Evolutionary conservation across 2,888 invertebrate species (phyloP).

Genomic region (Trichogramma evanescens): DNA sequence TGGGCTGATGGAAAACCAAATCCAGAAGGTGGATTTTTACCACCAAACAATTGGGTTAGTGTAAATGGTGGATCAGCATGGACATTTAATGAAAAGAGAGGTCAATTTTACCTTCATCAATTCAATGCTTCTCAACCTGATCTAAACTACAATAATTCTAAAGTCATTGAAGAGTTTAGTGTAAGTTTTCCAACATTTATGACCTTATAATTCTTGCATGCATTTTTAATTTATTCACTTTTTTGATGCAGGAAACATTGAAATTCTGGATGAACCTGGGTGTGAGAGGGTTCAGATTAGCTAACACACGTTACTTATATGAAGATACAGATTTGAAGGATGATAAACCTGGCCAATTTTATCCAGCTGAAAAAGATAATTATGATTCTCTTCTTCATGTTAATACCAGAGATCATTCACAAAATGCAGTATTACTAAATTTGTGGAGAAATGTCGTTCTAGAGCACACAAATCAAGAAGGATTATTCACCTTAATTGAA

Average conservation of each 20-base stretch:
- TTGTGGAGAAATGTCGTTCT: conserved; percentile 60
- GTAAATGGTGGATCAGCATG: conserved; percentile 61
- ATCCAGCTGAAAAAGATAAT: conserved; percentile 42
- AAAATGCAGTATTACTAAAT: conserved; percentile 54
- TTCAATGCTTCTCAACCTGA: conserved; percentile 65
- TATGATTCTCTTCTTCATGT: conserved; percentile 62
- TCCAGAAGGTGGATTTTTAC: conserved; percentile 36
- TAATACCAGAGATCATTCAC: conserved; percentile 59
- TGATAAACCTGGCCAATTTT: conserved; percentile 40
- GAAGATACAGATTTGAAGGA: conserved; percentile 53
- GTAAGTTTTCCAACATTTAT: conserved; percentile 29
- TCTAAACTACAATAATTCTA: conserved; percentile 69
- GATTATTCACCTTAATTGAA: conserved; percentile 41
- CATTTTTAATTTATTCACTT: background rate
- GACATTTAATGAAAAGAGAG: conserved; percentile 58
- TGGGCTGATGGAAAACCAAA: conserved; percentile 57
- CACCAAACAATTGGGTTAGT: conserved; percentile 71
- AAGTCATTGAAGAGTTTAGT: conserved; percentile 58
- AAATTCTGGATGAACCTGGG: conserved; percentile 68
- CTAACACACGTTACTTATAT: conserved; percentile 60
- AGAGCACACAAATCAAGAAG: conserved; percentile 51
- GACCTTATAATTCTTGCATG: background rate
- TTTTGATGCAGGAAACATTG: conserved; percentile 53
- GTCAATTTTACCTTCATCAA: conserved; percentile 74
- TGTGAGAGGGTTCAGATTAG: conserved; percentile 73